Evolutionary conservation across 2,113 vertebrate species (phyloP).

Genomic region (Tamias sibiricus): DNA sequence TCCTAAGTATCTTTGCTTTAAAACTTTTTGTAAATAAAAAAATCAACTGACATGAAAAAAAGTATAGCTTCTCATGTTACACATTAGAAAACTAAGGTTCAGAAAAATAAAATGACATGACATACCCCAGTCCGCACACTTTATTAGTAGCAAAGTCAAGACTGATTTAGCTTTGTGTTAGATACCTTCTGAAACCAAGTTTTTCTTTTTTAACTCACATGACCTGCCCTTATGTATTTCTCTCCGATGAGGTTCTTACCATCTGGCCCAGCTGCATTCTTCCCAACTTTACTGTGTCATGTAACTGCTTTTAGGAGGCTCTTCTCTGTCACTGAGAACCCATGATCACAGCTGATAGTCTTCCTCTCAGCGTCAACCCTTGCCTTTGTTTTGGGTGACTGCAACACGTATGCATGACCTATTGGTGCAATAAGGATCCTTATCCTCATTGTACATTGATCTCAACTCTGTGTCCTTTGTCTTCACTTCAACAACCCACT

Average conservation of each 20-base stretch:
- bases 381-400: not conserved
- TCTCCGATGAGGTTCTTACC: not conserved
- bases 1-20: no score
- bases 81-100: not conserved
- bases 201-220: not conserved
- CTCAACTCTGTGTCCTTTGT: not conserved
- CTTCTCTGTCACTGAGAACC: not conserved
- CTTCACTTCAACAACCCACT: not conserved
- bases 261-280: not conserved
- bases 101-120: not conserved
- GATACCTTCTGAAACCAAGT: not conserved
- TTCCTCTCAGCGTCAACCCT: not conserved
- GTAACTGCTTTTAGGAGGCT: not conserved
- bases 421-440: no score
- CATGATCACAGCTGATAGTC: not conserved
- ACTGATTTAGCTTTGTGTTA: not conserved
- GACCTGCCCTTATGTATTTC: not conserved
- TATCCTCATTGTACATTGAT: not conserved
- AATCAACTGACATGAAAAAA: not conserved
- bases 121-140: not conserved
- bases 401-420: not conserved
- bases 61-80: not conserved
- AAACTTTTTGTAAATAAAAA: no score
- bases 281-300: not conserved
- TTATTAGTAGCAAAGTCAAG: not conserved